Evolutionary conservation across 2,888 invertebrate genomes (phyloP).

Genomic region (Mesorhabditis sp.): DNA sequence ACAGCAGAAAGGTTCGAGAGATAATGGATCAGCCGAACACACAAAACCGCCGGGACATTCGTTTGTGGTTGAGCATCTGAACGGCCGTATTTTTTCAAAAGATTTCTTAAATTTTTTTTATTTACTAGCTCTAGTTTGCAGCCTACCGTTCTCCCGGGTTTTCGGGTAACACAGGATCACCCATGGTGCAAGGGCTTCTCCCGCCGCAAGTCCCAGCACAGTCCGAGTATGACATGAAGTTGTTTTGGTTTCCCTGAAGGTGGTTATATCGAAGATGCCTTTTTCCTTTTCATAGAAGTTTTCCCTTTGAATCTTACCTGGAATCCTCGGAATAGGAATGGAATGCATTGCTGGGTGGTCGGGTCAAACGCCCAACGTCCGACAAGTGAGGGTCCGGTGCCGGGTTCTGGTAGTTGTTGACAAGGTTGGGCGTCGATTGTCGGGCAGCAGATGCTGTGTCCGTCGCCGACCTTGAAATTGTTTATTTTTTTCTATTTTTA

Average conservation of each 20-base stretch:
- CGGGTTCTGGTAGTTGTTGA: constrained; percentile 29
- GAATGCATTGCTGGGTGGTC: constrained; percentile 26
- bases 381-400: constrained; percentile 30
- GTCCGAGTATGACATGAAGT: constrained; percentile 31
- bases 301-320: constrained; percentile 17
- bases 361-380: constrained; percentile 42
- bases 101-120: too few species aligned
- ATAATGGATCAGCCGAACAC: constrained; percentile 14
- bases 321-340: constrained; percentile 42
- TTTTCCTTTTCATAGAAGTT: too few species aligned
- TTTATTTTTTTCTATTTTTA: too few species aligned
- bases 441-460: constrained; percentile 43
- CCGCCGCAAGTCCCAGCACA: constrained; percentile 32
- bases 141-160: constrained; percentile 12
- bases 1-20: constrained; percentile 11
- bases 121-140: not conserved
- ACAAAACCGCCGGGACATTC: constrained; percentile 12
- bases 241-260: constrained; percentile 42
- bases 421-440: constrained; percentile 32
- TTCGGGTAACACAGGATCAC: constrained; percentile 14
- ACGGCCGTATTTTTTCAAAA: not conserved
- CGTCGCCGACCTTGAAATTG: constrained; percentile 23
- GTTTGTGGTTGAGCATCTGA: constrained; percentile 14
- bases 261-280: not conserved
- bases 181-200: constrained; percentile 24